Base-by-base conservation (phyloP, 2,888 invertebrate species). In the Limnephilus auricula region DNA sequence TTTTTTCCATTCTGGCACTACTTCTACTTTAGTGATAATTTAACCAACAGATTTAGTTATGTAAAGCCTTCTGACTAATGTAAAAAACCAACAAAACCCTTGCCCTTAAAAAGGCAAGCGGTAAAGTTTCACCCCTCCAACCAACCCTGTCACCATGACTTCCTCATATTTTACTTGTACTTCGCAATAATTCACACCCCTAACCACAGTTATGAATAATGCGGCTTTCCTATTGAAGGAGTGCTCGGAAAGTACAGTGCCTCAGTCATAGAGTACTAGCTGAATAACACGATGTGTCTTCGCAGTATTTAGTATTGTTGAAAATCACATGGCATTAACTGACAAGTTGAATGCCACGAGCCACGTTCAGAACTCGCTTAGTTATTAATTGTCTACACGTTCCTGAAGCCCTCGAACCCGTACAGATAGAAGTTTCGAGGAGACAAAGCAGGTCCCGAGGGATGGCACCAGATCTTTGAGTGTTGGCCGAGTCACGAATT, bases 401-500 rank as follows among this genome's bases (percentile, higher is more conserved):
- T 65, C 65, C 65, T 9, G 25, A 25, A n/a, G 25, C 65, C 25
- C 25, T 65, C 65, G 65, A 65, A n/a, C 65, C 65, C 65, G 65
- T n/a, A 15, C 34, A 34, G 82, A 37, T 37, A 85, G 40, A 85
- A 40, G 37, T 85, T 25, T 30, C 25, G n/a, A 15, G 85, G 30
- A 34, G 40, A 40, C 85, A 40, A 45, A 40, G 30, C 37, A 40
- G 30, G 45, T 5, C 30, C 40, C 85, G 40, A 45, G 45, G 40
- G 85, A 85, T 40, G 40, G 40, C n/a, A 85, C 6, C 65, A 65
- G 65, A 40, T 85, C 85, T 45, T 40, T n/a, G 85, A 85, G 85
- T 40, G 65, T 86, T 31, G 65, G 15, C 86, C 65, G 15, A 86
- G 86, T 86, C 86, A 86, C 86, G 86, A 86, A 86, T 86, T 32